Base-by-base conservation (phyloP, 2,888 invertebrate genomes). In the Neocrepidodera transversa region DNA sequence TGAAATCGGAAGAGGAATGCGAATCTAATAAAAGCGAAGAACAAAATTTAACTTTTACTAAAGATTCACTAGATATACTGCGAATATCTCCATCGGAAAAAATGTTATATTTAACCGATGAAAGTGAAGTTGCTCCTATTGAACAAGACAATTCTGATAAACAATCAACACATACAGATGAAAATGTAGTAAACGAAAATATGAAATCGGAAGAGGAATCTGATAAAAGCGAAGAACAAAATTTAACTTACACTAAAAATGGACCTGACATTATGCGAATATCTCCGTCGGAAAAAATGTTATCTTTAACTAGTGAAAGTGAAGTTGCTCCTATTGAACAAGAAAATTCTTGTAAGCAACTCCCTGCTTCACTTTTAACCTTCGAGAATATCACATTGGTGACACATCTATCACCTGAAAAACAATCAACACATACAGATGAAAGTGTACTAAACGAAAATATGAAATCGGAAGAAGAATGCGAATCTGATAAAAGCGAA, bases 271-370 rank as follows among this genome's bases (percentile, higher is more conserved):
- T 53, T 10, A 8, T 53, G 13, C 18, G 43, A 20, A 10, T 38
- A 28, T 14, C 2, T 48, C 16, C 1, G 28, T n/a, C n/a, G n/a
- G 16, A 52, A 18, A 13, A 17, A 40, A 14, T 17, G n/a, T 4
- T 10, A 10, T 10, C n/a, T 10, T 10, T 7, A 30, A 6, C 30
- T 10, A n/a, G n/a, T 30, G n/a, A n/a, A n/a, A n/a, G n/a, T n/a
- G n/a, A 7, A 10, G 30, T 6, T 4, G 30, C 2, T 14, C 8
- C 36, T 49, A 11, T 23, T 1, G 23, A 49, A 18, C 17, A 80
- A 67, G 79, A 79, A 58, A 76, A 79, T 30, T 78, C 77, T 1
- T 79, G 79, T 78, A 77, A 77, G 63, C 75, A 78, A 63, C 58
- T 78, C 20, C 74, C 75, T 4, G 71, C 70, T 10, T 72, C 73